Base-by-base conservation (phyloP, 2,888 invertebrate genomes). In the Chloromyia formosa region DNA sequence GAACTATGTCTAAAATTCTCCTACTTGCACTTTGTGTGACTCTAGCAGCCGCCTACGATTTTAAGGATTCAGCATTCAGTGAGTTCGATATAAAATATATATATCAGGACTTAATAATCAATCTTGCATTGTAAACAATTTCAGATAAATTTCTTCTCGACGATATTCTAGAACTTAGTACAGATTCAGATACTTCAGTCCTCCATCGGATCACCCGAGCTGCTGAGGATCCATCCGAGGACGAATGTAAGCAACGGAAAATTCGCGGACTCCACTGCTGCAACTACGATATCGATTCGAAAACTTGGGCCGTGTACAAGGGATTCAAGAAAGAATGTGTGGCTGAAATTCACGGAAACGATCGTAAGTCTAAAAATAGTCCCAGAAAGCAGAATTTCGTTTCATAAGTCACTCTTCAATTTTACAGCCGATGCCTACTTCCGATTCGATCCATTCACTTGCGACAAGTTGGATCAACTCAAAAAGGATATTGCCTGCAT, bases 41-140 rank as follows among this genome's bases (percentile, higher is more conserved):
- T n/a, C 2, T 14, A 18, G n/a, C n/a, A 14, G 42, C 42, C n/a
- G 79, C 78, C 18, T 81, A 81, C 54, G 80, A 81, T 71, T 81
- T 81, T 27, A 75, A 78, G 49, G 80, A 81, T 78, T 72, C 78
- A 0, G 78, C 78, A 35, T 80, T 80, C 54, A 81, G 81, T 81
- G 75, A 79, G 79, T 71, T 35, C 27, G 7, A 22, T 10, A 16
- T 58, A 14, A 22, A 4, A n/a, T n/a, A n/a, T n/a, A n/a, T n/a
- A n/a, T n/a, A n/a, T n/a, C n/a, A n/a, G n/a, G n/a, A n/a, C n/a
- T n/a, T n/a, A n/a, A n/a, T n/a, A n/a, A n/a, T 35, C 27, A 35
- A 35, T 35, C 7, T 7, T 35, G 7, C 27, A 35, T 4, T 35
- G n/a, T n/a, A n/a, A n/a, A n/a, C n/a, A n/a, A 35, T 35, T 35